These are phyloP conservation scores for Lampris megalopsis DNA, from an alignment of 2,113 vertebrate species.

Conservation along the genomic window DNA sequence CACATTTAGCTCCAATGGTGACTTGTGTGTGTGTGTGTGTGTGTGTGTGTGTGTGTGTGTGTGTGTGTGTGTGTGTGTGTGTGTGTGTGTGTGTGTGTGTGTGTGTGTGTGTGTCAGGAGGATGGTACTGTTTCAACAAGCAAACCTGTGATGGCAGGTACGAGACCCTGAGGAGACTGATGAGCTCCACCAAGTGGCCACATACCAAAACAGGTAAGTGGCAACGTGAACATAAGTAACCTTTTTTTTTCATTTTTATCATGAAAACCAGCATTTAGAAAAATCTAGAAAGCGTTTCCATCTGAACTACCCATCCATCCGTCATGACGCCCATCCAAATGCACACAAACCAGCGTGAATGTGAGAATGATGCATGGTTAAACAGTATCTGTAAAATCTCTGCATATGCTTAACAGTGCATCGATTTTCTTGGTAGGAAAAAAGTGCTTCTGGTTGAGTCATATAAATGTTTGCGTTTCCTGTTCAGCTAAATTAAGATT, in stretches of 20 bases:
- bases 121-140: conserved; percentile 93
- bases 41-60: conserved; percentile 22
- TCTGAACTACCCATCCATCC: too few species aligned
- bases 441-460: conserved; percentile 44
- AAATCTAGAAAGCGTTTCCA: background rate
- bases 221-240: conserved; percentile 7
- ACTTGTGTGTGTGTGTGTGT: background rate
- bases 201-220: conserved; percentile 85
- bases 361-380: background rate
- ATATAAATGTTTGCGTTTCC: conserved; percentile 64
- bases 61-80: background rate
- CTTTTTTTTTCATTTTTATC: conserved; percentile 4
- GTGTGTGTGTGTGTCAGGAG: conserved; percentile 79
- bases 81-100: conserved; percentile 9
- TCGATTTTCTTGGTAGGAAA: conserved; percentile 24
- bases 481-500: conserved; percentile 58
- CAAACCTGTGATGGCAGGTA: conserved; percentile 90
- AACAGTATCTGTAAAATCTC: conserved; percentile 13
- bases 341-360: background rate
- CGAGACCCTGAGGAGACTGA: conserved; percentile 87
- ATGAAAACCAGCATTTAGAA: background rate
- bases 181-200: conserved; percentile 93
- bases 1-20: background rate
- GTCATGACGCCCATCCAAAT: too few species aligned
- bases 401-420: background rate